Evolutionary conservation across 64 coral and sea anemone genomes (phyloP).

Genomic region (Exaiptasia diaphana): DNA sequence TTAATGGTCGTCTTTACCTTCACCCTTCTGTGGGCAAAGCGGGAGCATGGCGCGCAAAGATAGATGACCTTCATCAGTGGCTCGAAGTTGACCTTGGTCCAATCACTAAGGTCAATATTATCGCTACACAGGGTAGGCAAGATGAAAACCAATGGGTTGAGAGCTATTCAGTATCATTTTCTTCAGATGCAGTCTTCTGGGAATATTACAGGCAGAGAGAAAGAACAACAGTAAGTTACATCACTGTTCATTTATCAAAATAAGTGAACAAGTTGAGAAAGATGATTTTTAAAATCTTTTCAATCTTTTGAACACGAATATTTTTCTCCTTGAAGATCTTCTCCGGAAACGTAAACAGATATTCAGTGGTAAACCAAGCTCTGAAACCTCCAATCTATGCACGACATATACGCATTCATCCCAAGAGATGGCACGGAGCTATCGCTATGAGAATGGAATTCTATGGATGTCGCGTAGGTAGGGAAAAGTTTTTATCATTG

Average conservation of each 20-base stretch:
- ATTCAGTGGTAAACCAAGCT: background rate
- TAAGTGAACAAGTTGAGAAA: background rate
- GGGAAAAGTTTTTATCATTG: no score
- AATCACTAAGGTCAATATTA: background rate
- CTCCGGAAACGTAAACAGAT: background rate
- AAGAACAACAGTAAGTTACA: background rate
- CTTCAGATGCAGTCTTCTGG: constrained; percentile 27
- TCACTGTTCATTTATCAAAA: background rate
- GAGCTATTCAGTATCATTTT: constrained; percentile 14
- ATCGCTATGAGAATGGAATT: constrained; percentile 5
- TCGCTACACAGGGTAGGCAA: constrained; percentile 40
- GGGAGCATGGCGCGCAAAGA: constrained; percentile 14
- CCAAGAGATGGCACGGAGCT: background rate
- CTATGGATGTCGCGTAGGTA: constrained; percentile 1
- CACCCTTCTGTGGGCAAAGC: background rate
- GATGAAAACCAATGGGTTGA: constrained; percentile 26
- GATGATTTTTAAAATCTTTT: background rate
- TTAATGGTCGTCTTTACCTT: constrained; percentile 33
- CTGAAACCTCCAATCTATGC: background rate
- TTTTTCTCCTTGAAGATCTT: background rate
- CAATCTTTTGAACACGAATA: background rate
- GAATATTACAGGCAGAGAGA: constrained; percentile 42
- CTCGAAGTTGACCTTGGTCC: constrained; percentile 29
- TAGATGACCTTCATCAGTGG: constrained; percentile 27
- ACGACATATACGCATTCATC: background rate